Evolutionary conservation across 1,140 invertebrate genomes (phyloP), one percentile per base, ranked within the genome.

Genomic region (Heliconius eleuchia): DNA sequence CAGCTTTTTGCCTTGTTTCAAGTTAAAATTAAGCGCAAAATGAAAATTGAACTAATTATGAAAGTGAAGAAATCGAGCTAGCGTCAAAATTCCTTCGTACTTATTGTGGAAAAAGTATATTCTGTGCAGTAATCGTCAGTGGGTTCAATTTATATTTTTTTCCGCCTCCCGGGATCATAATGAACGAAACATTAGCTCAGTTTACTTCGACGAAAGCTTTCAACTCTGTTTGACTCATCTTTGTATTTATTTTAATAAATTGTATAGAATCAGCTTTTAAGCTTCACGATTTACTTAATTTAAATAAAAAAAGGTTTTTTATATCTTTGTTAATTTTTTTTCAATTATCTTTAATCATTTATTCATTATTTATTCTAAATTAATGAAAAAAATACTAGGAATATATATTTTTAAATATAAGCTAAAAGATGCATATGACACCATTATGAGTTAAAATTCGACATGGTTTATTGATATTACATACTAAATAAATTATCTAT

Each of bases 101-200:
- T 72, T 72, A 79, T 66, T 66, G 27, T 66, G 30, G 19, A 79
- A 83, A 85, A 86, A 79, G 77, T 81, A 71, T 81, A 71, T 77
- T 79, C 80, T 77, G 83, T 77, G 76, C 80, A 82, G 82, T 52
- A 66, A 66, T 76, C 82, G 78, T 71, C 77, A 81, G 73, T 78
- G 83, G 83, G 87, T 89, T 90, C 90, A 91, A 91, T 91, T 91
- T 91, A 89, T 87, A 84, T 85, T 80, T 80, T 85, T 66, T 66
- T 66, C 4, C 60, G 23, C 13, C 83, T 80, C 66, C 79, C 82
- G 88, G 85, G 87, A 86, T 91, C 85, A 89, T 93, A 93, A 93
- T 91, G 91, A 87, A 87, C 88, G 89, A 86, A 92, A 90, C 92
- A 93, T 93, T 92, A 93, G 86, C 87, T 84, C 86, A 84, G 87